phyloP scores from a whole-genome alignment of 2,888 invertebrate genomes.

The Cerceris ruficornis region DNA sequence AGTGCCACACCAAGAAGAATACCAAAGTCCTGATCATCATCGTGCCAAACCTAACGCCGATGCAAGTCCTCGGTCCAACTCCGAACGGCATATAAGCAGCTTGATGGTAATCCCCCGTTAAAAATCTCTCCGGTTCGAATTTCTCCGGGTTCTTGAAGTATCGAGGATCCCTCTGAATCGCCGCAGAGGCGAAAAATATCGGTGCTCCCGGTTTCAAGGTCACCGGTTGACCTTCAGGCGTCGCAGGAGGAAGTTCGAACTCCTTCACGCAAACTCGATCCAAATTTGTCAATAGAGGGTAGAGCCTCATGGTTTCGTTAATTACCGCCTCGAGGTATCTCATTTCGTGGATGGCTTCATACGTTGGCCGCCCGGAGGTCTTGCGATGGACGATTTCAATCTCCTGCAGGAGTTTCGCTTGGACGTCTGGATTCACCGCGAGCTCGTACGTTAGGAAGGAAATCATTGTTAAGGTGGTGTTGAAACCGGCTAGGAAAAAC shows the following conservation, averaged over 20 bases:
- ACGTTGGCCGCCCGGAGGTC: slow-evolving; percentile 74
- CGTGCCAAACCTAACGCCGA: too few species aligned
- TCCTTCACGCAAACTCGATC: slow-evolving; percentile 75
- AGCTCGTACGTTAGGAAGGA: slow-evolving; percentile 67
- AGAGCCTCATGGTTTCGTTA: slow-evolving; percentile 71
- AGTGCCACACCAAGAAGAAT: too few species aligned
- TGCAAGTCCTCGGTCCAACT: too few species aligned
- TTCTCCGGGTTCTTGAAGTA: too few species aligned
- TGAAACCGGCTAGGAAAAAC: slow-evolving; percentile 74
- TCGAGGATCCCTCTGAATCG: too few species aligned
- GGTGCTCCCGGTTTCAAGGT: too few species aligned
- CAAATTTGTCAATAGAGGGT: slow-evolving; percentile 62
- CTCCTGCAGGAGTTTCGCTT: slow-evolving; percentile 79
- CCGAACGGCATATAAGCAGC: too few species aligned
- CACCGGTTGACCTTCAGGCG: slow-evolving; percentile 67
- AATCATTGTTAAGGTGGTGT: slow-evolving; percentile 67
- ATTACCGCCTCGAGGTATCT: slow-evolving; percentile 84
- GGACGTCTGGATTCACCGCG: slow-evolving; percentile 79
- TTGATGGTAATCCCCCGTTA: too few species aligned
- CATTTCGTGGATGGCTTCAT: slow-evolving; percentile 81
- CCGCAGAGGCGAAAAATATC: too few species aligned
- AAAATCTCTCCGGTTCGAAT: too few species aligned
- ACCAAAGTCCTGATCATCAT: too few species aligned
- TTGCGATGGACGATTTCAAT: slow-evolving; percentile 69
- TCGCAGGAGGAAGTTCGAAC: slow-evolving; percentile 71